Base-by-base conservation (phyloP, 2,797 vertebrate genomes). In the Rachycentron canadum region DNA sequence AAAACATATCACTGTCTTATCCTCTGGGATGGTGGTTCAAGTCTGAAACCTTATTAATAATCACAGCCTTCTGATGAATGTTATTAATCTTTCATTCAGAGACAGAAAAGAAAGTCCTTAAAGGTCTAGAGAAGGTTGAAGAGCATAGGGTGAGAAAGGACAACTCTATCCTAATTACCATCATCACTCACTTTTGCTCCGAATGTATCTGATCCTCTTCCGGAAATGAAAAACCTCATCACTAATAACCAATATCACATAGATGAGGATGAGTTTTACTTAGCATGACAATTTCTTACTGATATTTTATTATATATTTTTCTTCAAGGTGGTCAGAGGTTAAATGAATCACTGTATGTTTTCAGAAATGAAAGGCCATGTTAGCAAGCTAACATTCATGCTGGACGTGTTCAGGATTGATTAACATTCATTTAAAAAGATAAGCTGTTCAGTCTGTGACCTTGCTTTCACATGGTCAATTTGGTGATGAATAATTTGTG, bases 141-240 rank as follows among this genome's bases (percentile, higher is more conserved):
- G 91, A 85, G 88, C 89, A 84, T 83, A 89, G 90, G 90, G 86
- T 83, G 84, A 71, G 72, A 73, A 86, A 90, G 88, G 91, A 90
- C 86, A 84, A 78, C 87, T 82, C 83, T 36, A 63, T 78, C 56
- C 85, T 95, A 94, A 95, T 94, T 93, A 94, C 91, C 25, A 4
- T 86, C 92, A 95, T 95, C 90, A 89, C 65, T 95, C 93, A 95
- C 69, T 69, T 78, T 50, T 65, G 56, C 66, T 59, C 71, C 55
- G 84, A 84, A 89, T 85, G 73, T 79, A 91, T 91, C 86, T 84
- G 88, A 92, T 89, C 76, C 70, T 86, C 80, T 69, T 85, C 79
- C 62, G 79, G 73, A 89, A 91, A 89, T 71, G 77, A 84, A 83
- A 89, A 88, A 74, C 76, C 71, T 87, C 84, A 85, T 91, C 76